A percentile compares a stretch with the other conserved stretches of the same genome.
These are phyloP conservation scores for Pimpla rufipes DNA, from an alignment of 2,888 invertebrate genomes.

Conservation along the genomic window DNA sequence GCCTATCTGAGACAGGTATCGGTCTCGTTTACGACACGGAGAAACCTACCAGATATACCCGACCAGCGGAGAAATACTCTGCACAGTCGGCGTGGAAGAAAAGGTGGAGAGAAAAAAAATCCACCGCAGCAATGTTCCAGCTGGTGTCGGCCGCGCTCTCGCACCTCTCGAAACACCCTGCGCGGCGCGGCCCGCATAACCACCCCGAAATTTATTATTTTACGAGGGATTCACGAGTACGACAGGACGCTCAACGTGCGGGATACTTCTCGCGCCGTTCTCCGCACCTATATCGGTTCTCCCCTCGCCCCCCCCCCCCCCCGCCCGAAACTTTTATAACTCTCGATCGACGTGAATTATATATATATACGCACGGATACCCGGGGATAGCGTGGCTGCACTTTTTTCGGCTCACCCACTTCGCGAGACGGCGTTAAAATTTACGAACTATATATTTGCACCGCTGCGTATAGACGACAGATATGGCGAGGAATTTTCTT, in stretches of 20 bases:
- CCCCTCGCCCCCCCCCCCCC: not conserved
- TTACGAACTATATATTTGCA: slow-evolving; percentile 12
- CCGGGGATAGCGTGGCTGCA: not conserved
- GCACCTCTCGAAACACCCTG: slow-evolving; percentile 44
- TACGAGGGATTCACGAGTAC: slow-evolving; percentile 59
- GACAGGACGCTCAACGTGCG: slow-evolving; percentile 12
- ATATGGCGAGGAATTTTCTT: not conserved
- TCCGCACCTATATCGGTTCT: slow-evolving; percentile 26
- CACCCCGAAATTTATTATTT: slow-evolving; percentile 67
- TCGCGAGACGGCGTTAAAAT: slow-evolving; percentile 28
- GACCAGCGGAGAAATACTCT: slow-evolving; percentile 38
- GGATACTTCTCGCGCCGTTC: slow-evolving; percentile 13
- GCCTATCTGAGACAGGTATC: slow-evolving; percentile 54
- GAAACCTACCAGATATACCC: slow-evolving; percentile 22
- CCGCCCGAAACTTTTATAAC: slow-evolving; percentile 37
- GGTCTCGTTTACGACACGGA: slow-evolving; percentile 57
- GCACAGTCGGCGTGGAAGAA: slow-evolving; percentile 23
- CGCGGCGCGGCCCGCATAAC: slow-evolving; percentile 34
- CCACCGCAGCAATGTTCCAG: slow-evolving; percentile 36
- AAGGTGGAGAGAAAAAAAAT: slow-evolving; percentile 16
- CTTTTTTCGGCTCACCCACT: slow-evolving; percentile 15
- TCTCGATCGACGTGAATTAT: slow-evolving; percentile 43
- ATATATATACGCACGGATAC: slow-evolving; percentile 22
- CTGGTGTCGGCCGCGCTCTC: slow-evolving; percentile 46
- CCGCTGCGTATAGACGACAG: not conserved